phyloP scores from a whole-genome alignment of 1,140 invertebrate species.

The Brachionus paranguensis region DNA sequence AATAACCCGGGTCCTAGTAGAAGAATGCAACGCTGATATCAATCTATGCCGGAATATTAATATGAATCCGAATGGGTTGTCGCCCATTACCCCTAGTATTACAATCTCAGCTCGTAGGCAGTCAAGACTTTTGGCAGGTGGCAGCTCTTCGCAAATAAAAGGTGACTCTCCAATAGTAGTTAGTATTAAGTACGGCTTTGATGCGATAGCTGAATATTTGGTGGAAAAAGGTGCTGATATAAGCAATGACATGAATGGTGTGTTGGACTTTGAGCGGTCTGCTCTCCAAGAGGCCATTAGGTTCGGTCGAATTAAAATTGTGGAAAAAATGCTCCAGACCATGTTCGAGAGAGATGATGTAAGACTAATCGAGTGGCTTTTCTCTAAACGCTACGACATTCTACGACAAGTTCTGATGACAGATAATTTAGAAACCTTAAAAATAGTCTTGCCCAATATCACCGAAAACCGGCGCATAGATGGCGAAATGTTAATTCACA shows the following conservation, averaged over 20 bases:
- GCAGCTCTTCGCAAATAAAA: neutral
- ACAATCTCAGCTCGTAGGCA: constrained; percentile 9
- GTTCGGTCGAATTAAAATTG: neutral
- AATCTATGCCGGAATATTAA: constrained; percentile 3
- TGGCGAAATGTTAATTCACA: constrained; percentile 16
- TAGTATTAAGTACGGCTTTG: constrained; percentile 32
- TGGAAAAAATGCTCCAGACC: neutral
- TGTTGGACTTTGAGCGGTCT: constrained; percentile 23
- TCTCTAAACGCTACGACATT: constrained; percentile 18
- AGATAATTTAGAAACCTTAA: constrained; percentile 16
- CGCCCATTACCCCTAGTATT: constrained; percentile 11
- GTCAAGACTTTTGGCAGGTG: neutral
- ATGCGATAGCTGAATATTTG: neutral
- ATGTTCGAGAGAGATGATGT: constrained; percentile 28
- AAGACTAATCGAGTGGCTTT: constrained; percentile 20
- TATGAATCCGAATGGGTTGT: neutral
- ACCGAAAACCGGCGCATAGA: constrained; percentile 23
- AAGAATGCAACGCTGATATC: neutral
- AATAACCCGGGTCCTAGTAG: neutral
- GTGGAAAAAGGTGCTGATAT: constrained; percentile 28
- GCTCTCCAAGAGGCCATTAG: constrained; percentile 34
- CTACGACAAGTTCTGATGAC: constrained; percentile 29
- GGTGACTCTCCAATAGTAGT: neutral
- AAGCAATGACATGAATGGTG: neutral
- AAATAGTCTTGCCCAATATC: constrained; percentile 23